phyloP scores from a whole-genome alignment of 1,140 invertebrate species.

The Drosophila serrata region DNA sequence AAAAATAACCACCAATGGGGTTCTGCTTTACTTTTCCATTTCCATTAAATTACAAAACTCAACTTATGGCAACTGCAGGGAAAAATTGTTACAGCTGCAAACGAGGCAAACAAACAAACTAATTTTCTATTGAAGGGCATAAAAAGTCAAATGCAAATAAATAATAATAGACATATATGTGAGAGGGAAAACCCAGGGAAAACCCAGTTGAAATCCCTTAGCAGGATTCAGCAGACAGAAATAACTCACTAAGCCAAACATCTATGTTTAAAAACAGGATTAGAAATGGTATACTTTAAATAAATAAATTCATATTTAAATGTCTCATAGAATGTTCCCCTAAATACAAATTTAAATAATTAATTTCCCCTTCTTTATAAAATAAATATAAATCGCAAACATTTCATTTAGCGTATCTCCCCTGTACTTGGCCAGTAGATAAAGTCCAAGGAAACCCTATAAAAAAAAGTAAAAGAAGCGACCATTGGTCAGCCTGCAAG shows the following conservation, averaged over 20 bases:
- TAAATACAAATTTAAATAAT: background rate
- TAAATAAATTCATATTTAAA: background rate
- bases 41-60: background rate
- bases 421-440: constrained; percentile 15
- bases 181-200: no score
- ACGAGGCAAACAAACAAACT: constrained; percentile 46
- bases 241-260: background rate
- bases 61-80: background rate
- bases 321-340: no score
- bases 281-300: background rate
- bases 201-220: background rate
- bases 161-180: background rate
- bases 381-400: background rate
- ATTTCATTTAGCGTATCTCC: background rate
- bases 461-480: constrained; percentile 25
- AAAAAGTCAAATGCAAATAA: constrained; percentile 16
- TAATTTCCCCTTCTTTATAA: background rate
- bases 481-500: constrained; percentile 8
- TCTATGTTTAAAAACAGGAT: no score
- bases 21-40: background rate
- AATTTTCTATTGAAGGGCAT: constrained; percentile 54
- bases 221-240: background rate
- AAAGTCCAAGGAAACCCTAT: constrained; percentile 27
- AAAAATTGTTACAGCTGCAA: background rate
- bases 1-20: constrained; percentile 9